Evolutionary conservation across 1,140 invertebrate genomes (phyloP), one percentile per base, ranked within the genome.

Genomic region (Hirudo medicinalis): DNA sequence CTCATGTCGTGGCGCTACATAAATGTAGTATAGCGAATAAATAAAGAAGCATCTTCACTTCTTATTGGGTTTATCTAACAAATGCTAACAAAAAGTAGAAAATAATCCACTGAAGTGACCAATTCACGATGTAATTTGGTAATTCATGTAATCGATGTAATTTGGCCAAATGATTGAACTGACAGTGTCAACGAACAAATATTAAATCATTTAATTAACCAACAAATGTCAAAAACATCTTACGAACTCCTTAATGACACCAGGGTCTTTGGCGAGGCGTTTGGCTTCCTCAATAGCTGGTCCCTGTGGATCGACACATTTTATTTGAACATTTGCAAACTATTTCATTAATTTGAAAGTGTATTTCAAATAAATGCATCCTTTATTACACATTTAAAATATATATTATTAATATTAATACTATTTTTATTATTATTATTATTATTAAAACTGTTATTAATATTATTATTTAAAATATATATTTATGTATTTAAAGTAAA

Each of bases 401-500:
- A 49, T 49, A 49, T 49, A 5, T 15, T 17, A 15, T 15, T 49
- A 49, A 49, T 49, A 49, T 49, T 49, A 8, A 49, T 11, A 63
- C 4, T 19, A 63, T 4, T 5, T 25, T 63, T 57, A n/a, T 57
- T 57, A 57, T 9, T 57, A 25, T 54, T 54, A 54, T 54, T 54
- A 57, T 57, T 57, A 57, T 54, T n/a, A 57, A n/a, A n/a, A 57
- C 20, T 57, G 2, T 57, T 57, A 57, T 57, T 57, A 57, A 3
- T 57, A 57, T 4, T 57, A 57, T 57, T 57, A 57, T 57, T 57
- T 4, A n/a, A 32, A 63, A 11, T 22, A 17, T 15, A 49, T 49
- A 49, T 49, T 49, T 49, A 49, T 49, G 11, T 5, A 49, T 49
- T 49, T 49, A 49, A 49, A 11, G 1, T 17, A 15, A 11, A 49